These are phyloP conservation scores for Drosophila grimshawi DNA, from an alignment of 1,140 invertebrate species.

Conservation along the genomic window DNA sequence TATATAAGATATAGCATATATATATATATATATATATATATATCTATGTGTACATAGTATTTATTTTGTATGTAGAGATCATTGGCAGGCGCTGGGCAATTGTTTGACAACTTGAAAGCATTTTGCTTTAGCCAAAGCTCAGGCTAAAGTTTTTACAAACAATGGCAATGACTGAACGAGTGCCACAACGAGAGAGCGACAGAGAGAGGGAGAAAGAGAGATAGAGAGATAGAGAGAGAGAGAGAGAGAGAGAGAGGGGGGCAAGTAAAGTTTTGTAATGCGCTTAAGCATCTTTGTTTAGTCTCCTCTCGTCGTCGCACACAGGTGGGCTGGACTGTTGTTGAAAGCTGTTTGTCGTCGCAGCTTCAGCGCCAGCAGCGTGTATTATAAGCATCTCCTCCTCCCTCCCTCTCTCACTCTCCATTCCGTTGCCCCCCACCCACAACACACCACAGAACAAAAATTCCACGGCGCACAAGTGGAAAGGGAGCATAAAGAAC, in stretches of 20 bases:
- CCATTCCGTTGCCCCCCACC: too few species aligned
- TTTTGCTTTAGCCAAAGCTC: conserved; percentile 50
- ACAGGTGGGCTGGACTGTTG: conserved; percentile 69
- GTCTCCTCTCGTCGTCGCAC: conserved; percentile 25
- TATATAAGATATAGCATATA: background rate
- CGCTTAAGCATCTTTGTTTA: conserved; percentile 59
- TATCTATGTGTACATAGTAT: background rate
- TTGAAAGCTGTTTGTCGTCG: conserved; percentile 75
- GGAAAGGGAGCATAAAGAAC: too few species aligned
- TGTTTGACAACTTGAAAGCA: conserved; percentile 50
- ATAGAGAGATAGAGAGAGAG: background rate
- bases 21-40: conserved; percentile 9
- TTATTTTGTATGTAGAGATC: conserved; percentile 3
- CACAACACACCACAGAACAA: too few species aligned
- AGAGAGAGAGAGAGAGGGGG: background rate
- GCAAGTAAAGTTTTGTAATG: conserved; percentile 51
- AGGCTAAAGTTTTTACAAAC: conserved; percentile 55
- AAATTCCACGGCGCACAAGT: too few species aligned
- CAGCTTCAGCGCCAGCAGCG: conserved; percentile 40
- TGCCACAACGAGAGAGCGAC: background rate
- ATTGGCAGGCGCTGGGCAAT: conserved; percentile 36
- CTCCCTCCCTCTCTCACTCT: background rate
- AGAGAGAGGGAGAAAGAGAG: background rate
- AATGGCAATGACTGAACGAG: conserved; percentile 28
- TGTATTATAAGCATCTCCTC: conserved; percentile 47